Conservation (phyloP, 2,888 invertebrate genomes). For the Tinea pellionella region DNA sequence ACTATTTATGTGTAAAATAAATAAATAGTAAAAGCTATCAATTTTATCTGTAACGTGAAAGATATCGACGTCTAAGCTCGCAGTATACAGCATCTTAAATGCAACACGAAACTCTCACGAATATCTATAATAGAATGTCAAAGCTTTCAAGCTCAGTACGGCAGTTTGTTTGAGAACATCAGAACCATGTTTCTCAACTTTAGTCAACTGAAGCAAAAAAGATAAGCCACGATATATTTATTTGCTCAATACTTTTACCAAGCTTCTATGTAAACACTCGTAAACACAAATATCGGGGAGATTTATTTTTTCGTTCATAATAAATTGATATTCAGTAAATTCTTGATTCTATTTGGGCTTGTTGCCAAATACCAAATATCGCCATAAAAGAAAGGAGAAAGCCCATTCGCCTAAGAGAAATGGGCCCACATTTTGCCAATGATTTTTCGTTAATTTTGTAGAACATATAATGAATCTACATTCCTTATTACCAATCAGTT, state of each 20-base stretch:
- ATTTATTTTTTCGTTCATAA: neutral
- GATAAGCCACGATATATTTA: slow-evolving; percentile 2
- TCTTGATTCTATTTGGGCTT: neutral
- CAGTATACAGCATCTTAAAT: neutral
- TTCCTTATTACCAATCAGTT: too few relatives aligned
- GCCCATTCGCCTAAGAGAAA: too few relatives aligned
- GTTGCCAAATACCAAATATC: neutral
- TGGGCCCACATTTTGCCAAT: too few relatives aligned
- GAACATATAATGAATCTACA: too few relatives aligned
- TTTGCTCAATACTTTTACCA: neutral
- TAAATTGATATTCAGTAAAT: neutral
- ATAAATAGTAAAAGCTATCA: too few relatives aligned
- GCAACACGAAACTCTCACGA: neutral
- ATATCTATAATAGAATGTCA: neutral
- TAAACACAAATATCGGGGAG: neutral
- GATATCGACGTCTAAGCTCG: too few relatives aligned
- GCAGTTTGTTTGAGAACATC: neutral
- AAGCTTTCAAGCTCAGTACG: neutral
- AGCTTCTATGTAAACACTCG: neutral
- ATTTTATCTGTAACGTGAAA: too few relatives aligned
- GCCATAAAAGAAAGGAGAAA: too few relatives aligned
- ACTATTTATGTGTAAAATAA: too few relatives aligned
- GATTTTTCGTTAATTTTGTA: too few relatives aligned
- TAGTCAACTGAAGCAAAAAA: neutral
- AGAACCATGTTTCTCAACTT: neutral